Conservation (phyloP, 2,113 vertebrate genomes). For the Prionailurus viverrinus region DNA sequence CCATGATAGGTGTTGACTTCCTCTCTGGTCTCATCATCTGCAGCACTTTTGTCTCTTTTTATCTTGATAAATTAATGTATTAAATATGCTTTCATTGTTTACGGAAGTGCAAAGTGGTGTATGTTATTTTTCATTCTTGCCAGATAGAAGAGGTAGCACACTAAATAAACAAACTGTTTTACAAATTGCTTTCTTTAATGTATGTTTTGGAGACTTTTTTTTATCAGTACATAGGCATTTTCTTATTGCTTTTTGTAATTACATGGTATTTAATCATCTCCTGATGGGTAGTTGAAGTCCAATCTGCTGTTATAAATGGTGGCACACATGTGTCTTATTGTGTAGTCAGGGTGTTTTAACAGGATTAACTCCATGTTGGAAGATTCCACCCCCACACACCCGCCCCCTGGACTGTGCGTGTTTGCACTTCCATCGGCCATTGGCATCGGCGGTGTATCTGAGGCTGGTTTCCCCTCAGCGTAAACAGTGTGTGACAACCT, state of each 20-base stretch:
- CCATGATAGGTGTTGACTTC: neutral
- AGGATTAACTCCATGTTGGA: neutral
- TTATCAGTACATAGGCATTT: neutral
- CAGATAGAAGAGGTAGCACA: neutral
- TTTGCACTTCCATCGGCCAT: neutral
- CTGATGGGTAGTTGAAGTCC: neutral
- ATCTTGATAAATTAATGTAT: neutral
- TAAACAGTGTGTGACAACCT: neutral
- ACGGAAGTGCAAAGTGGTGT: neutral
- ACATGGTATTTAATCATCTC: neutral
- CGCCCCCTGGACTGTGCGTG: neutral
- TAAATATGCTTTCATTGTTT: neutral
- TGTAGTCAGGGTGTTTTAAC: neutral
- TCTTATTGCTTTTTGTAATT: neutral
- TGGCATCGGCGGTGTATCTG: neutral
- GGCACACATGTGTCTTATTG: neutral
- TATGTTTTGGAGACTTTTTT: neutral
- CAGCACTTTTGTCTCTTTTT: neutral
- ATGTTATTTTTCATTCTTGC: neutral
- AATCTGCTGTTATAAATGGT: neutral
- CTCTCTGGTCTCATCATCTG: neutral
- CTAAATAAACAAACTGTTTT: neutral
- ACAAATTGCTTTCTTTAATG: neutral
- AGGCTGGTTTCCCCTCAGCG: neutral
- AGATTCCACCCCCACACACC: too few species aligned